Evolutionary conservation across 2,113 vertebrate species (phyloP).

Genomic region (Dolichallabes microphthalmus): DNA sequence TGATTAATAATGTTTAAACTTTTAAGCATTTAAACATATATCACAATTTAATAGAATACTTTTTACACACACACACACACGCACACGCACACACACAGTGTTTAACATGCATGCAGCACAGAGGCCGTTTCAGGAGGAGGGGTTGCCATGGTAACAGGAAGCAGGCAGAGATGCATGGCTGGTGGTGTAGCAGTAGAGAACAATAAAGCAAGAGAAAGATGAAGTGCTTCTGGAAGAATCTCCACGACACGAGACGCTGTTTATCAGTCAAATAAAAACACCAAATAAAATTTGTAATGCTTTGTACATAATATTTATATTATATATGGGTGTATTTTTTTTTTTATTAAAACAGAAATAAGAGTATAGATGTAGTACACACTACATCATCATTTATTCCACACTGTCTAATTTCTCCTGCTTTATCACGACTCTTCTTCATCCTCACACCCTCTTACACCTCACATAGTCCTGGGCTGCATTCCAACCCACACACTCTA

Average conservation of each 20-base stretch:
- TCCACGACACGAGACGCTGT: not conserved
- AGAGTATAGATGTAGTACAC: not conserved
- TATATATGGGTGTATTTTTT: too few relatives aligned
- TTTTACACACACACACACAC: not conserved
- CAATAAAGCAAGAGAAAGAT: slow-evolving; percentile 10
- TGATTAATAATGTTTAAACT: not conserved
- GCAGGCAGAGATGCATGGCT: slow-evolving; percentile 64
- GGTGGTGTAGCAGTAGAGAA: slow-evolving; percentile 63
- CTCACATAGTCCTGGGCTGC: not conserved
- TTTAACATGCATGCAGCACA: slow-evolving; percentile 36
- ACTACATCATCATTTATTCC: not conserved
- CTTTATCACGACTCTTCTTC: not conserved
- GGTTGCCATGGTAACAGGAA: slow-evolving; percentile 78
- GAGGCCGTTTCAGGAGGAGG: slow-evolving; percentile 52
- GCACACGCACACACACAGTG: too few relatives aligned
- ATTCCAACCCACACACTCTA: not conserved
- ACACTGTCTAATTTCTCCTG: not conserved
- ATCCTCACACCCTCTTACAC: not conserved
- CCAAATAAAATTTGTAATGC: not conserved
- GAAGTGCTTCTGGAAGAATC: slow-evolving; percentile 35
- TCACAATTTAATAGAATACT: not conserved
- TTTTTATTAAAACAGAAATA: too few relatives aligned
- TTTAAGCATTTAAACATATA: not conserved
- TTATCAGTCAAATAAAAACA: not conserved
- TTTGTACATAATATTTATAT: not conserved